Evolutionary conservation across 2,113 vertebrate genomes (phyloP).

Genomic region (Platysteira castanea): DNA sequence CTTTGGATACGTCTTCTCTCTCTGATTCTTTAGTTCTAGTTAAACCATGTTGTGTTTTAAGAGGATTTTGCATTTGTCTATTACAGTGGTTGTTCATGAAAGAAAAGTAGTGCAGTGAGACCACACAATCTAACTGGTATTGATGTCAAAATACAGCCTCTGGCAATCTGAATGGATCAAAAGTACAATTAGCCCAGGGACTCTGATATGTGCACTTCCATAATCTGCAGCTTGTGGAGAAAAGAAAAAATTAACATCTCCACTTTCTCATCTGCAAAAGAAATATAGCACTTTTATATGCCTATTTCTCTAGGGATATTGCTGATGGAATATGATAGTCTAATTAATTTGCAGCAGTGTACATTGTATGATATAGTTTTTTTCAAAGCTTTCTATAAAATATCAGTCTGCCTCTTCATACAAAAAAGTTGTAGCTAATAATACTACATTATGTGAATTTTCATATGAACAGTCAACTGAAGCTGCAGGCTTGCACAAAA

Average conservation of each 20-base stretch:
- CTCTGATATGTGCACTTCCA: background rate
- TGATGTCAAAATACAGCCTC: background rate
- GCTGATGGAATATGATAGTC: background rate
- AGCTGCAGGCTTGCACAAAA: background rate
- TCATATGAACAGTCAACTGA: background rate
- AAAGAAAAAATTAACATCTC: background rate
- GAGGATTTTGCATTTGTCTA: background rate
- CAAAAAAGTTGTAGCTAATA: background rate
- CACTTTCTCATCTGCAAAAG: background rate
- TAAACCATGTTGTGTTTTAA: background rate
- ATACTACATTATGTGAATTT: background rate
- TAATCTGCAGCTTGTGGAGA: background rate
- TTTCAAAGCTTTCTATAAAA: background rate
- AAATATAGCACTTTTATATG: background rate
- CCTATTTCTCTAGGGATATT: background rate
- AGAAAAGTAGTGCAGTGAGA: background rate
- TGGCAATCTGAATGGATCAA: background rate
- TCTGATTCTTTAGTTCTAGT: background rate
- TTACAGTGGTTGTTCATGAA: background rate
- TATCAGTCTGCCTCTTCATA: background rate
- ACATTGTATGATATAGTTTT: background rate
- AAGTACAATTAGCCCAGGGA: constrained; percentile 11
- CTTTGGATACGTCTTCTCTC: background rate
- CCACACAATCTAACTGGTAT: background rate
- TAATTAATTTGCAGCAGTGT: background rate